phyloP scores from a whole-genome alignment of 1,140 invertebrate species.

The Drosophila gunungcola region DNA sequence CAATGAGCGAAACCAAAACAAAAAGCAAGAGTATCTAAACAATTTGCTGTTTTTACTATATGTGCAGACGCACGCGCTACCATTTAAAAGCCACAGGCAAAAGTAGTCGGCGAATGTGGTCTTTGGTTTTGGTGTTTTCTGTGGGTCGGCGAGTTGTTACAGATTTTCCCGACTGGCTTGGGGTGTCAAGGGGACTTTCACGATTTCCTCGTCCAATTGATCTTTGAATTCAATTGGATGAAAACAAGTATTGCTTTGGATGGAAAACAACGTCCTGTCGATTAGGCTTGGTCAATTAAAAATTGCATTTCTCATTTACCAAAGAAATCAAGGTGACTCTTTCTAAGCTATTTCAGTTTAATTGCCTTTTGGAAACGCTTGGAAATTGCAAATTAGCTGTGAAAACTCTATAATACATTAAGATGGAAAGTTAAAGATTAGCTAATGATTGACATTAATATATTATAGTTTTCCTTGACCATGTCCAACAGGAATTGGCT shows the following conservation, averaged over 20 bases:
- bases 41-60: constrained; percentile 48
- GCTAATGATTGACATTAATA: not conserved
- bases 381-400: not conserved
- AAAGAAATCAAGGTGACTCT: constrained; percentile 7
- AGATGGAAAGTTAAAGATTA: constrained; percentile 14
- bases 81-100: constrained; percentile 40
- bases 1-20: constrained; percentile 19
- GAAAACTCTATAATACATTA: not conserved
- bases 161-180: constrained; percentile 34
- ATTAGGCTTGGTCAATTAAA: constrained; percentile 16
- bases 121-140: constrained; percentile 42
- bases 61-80: constrained; percentile 43
- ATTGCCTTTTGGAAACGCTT: not conserved
- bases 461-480: constrained; percentile 2
- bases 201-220: constrained; percentile 60
- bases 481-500: too few relatives aligned
- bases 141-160: constrained; percentile 56
- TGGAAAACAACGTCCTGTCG: constrained; percentile 34
- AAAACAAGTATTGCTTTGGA: constrained; percentile 13
- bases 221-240: constrained; percentile 5
- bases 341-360: not conserved
- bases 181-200: constrained; percentile 63
- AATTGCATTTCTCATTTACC: constrained; percentile 11
- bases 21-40: constrained; percentile 71
- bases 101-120: constrained; percentile 18